Base-by-base conservation (phyloP, 2,888 invertebrate genomes). In the Dryobotodes eremita region DNA sequence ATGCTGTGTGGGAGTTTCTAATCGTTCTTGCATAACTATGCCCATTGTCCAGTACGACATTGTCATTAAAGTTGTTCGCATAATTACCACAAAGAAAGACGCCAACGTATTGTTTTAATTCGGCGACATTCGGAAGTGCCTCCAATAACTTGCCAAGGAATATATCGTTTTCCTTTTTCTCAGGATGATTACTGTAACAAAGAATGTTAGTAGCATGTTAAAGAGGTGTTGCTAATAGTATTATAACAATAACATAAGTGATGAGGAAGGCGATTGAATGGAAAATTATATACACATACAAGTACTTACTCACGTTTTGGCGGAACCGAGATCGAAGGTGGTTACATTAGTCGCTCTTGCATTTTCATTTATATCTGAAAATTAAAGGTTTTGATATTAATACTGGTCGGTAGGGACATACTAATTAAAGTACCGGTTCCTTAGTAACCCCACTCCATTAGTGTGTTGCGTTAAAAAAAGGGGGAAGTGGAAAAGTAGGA, bases 271-370 rank as follows among this genome's bases (percentile, higher is more conserved):
- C 8, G 65, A 46, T 50, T 55, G 50, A 62, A 74, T 71, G 77
- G 71, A 80, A 79, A 79, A 80, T 83, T 82, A 84, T 80, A 83
- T 78, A 85, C 81, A 85, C 65, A 79, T 78, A 90, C 78, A 89
- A 89, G 88, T 96, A 96, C 96, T 96, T 95, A 96, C 97, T 96
- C 95, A 96, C 96, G 95, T 96, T 96, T 96, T 95, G 93, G 92
- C 85, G 93, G 93, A 86, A 86, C 91, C 87, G 66, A 92, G 91
- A 83, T 95, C 93, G 84, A 94, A 93, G 77, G 92, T 86, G 77
- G 92, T 86, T 77, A 92, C 84, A 80, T 92, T 94, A 48, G 89
- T 91, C 50, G 78, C 80, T 78, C 86, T 90, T 72, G 83, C 83
- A 78, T 91, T 86, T 79, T 91, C 90, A 80, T 86, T 92, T 88